phyloP scores from a whole-genome alignment of 2,888 invertebrate species.

The Cephus spinipes region DNA sequence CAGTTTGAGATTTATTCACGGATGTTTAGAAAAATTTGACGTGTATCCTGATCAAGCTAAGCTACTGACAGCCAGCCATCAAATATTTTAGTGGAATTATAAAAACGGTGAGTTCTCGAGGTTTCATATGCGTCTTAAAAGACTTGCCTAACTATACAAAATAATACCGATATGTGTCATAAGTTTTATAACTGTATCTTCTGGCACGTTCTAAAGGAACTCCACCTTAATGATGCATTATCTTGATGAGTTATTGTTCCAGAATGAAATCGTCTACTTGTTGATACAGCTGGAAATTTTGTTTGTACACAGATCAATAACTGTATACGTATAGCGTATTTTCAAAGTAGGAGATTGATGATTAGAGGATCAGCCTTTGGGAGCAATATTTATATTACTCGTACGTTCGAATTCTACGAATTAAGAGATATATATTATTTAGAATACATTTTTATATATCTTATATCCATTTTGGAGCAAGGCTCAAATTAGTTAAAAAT shows the following conservation, averaged over 20 bases:
- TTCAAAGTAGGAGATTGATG: background rate
- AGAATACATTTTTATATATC: background rate
- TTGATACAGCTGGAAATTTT: background rate
- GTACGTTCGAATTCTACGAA: too few relatives aligned
- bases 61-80: background rate
- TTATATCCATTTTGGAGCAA: background rate
- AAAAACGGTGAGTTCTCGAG: background rate
- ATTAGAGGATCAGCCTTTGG: background rate
- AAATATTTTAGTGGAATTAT: background rate
- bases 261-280: background rate
- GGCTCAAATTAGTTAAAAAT: background rate
- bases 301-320: slow-evolving; percentile 35
- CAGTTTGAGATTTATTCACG: background rate
- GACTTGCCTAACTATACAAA: background rate
- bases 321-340: background rate
- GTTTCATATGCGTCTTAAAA: background rate
- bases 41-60: background rate
- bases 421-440: background rate
- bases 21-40: background rate
- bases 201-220: background rate
- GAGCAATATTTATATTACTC: background rate
- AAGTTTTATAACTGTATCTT: background rate
- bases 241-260: background rate
- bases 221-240: background rate
- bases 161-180: background rate